Percentiles rank a stretch among this genome's conserved stretches.
phyloP scores from a whole-genome alignment of 1,140 invertebrate genomes.

The Drosophila auraria region DNA sequence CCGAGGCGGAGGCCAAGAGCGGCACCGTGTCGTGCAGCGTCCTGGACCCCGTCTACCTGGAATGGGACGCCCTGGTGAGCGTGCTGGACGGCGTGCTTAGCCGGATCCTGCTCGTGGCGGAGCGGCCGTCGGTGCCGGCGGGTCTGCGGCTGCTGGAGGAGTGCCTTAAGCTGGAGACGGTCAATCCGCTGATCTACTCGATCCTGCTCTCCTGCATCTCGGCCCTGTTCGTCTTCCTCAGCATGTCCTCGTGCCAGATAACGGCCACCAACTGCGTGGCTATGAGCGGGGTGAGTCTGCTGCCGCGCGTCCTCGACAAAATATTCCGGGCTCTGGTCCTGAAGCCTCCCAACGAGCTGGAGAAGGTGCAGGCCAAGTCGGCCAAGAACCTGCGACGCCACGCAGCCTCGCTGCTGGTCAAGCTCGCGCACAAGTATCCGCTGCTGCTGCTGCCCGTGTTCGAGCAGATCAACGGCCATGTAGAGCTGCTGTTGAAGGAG shows the following conservation, averaged over 20 bases:
- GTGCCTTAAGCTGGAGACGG: constrained; percentile 91
- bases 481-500: constrained; percentile 88
- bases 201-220: constrained; percentile 95
- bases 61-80: constrained; percentile 93
- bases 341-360: constrained; percentile 87
- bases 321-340: constrained; percentile 94
- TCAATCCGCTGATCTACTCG: constrained; percentile 92
- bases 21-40: constrained; percentile 82
- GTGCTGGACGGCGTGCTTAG: constrained; percentile 92
- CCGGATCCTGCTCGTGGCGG: constrained; percentile 88
- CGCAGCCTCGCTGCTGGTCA: constrained; percentile 95
- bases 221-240: constrained; percentile 94
- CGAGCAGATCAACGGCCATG: constrained; percentile 91
- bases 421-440: constrained; percentile 94
- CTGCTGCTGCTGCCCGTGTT: constrained; percentile 94
- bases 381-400: constrained; percentile 95
- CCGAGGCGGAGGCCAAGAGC: constrained; percentile 64
- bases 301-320: constrained; percentile 93
- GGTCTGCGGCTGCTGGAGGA: constrained; percentile 91
- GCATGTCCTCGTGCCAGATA: constrained; percentile 92
- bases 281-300: constrained; percentile 89
- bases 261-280: constrained; percentile 88
- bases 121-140: constrained; percentile 88
- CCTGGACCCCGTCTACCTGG: constrained; percentile 89
- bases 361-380: constrained; percentile 82